These are phyloP conservation scores for Balearica regulorum DNA, from an alignment of 2,797 vertebrate species.

Conservation along the genomic window DNA sequence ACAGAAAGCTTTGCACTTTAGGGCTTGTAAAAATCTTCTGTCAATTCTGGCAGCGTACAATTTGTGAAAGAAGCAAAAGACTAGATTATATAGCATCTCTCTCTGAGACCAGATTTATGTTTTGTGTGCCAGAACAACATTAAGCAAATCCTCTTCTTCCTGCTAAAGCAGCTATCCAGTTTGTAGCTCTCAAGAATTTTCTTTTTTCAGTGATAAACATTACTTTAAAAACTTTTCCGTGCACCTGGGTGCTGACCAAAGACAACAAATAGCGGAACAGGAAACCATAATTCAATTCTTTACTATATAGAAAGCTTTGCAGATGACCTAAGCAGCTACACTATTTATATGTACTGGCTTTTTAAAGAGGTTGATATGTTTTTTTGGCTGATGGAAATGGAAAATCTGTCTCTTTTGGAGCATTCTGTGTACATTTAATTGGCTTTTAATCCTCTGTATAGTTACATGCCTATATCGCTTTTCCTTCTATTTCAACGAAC, in stretches of 20 bases:
- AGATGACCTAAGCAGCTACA: conserved; percentile 9
- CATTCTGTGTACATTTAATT: conserved; percentile 46
- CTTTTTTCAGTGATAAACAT: conserved; percentile 60
- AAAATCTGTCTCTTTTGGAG: conserved; percentile 62
- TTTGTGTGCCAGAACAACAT: conserved; percentile 53
- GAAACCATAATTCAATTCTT: conserved; percentile 62
- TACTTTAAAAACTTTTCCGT: conserved; percentile 66
- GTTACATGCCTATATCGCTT: neutral
- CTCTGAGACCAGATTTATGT: conserved; percentile 40
- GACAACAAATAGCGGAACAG: conserved; percentile 66
- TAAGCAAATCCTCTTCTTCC: conserved; percentile 60
- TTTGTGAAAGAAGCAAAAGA: conserved; percentile 17
- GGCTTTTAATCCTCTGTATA: neutral
- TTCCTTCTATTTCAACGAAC: neutral
- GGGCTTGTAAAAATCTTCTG: conserved; percentile 29
- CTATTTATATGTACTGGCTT: conserved; percentile 14
- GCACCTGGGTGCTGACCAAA: conserved; percentile 63
- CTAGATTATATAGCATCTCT: neutral
- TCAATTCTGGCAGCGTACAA: neutral
- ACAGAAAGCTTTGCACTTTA: conserved; percentile 13
- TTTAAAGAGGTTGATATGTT: neutral
- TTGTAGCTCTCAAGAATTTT: conserved; percentile 20
- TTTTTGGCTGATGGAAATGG: conserved; percentile 65
- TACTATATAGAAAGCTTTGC: conserved; percentile 53
- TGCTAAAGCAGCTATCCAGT: conserved; percentile 30